Percentiles rank a stretch among this genome's conserved stretches.
Evolutionary conservation across 2,797 vertebrate genomes (phyloP).

Genomic region (Anas acuta): DNA sequence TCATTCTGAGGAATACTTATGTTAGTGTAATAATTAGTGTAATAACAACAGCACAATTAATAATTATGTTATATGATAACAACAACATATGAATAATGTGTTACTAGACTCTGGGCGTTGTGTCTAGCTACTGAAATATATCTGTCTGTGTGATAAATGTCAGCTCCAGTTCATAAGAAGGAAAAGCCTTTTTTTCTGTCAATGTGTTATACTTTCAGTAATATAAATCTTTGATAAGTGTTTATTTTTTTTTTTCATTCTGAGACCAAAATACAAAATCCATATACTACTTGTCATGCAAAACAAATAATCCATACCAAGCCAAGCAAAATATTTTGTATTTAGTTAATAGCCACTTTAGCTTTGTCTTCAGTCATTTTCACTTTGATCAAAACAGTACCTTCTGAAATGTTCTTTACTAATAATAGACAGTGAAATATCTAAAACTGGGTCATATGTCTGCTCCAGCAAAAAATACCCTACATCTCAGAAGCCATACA

Average conservation of each 20-base stretch:
- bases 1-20: neutral
- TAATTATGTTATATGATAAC: neutral
- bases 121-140: neutral
- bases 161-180: neutral
- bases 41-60: too few relatives aligned
- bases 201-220: neutral
- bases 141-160: neutral
- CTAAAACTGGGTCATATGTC: neutral
- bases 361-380: neutral
- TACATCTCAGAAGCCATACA: neutral
- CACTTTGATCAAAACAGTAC: neutral
- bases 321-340: neutral
- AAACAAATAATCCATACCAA: neutral
- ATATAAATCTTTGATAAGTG: neutral
- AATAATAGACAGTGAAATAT: neutral
- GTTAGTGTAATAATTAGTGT: neutral
- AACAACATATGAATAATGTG: neutral
- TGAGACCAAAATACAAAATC: neutral
- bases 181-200: neutral
- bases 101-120: neutral
- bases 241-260: neutral
- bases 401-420: neutral
- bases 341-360: neutral
- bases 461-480: neutral
- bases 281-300: neutral